phyloP scores from a whole-genome alignment of 2,113 vertebrate species.

The Marmota monax region DNA sequence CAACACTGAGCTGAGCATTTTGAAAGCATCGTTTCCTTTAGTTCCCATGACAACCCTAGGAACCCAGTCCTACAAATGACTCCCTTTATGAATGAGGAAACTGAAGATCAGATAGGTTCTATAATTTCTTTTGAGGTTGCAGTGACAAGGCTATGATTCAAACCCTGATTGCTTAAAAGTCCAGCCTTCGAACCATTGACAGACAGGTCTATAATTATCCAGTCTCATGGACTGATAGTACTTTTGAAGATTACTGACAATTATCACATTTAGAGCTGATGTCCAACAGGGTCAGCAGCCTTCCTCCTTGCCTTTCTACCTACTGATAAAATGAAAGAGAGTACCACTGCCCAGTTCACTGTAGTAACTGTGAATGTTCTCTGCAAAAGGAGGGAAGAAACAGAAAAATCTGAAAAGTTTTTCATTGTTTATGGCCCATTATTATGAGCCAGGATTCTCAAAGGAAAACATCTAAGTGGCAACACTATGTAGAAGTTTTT shows the following conservation, averaged over 20 bases:
- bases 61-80: background rate
- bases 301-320: background rate
- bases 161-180: conserved; percentile 58
- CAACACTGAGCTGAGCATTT: background rate
- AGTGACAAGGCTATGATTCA: conserved; percentile 6
- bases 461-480: background rate
- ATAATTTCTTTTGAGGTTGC: background rate
- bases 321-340: conserved; percentile 52
- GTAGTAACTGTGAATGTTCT: background rate
- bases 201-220: conserved; percentile 21
- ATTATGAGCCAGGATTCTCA: background rate
- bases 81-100: background rate
- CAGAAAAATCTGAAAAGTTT: background rate
- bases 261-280: conserved; percentile 41
- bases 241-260: conserved; percentile 54
- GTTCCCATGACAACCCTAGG: background rate
- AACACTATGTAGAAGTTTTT: conserved; percentile 18
- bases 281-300: background rate
- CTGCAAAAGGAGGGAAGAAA: conserved; percentile 23
- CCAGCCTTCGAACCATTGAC: background rate
- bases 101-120: background rate
- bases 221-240: background rate
- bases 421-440: background rate
- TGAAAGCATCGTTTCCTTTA: background rate
- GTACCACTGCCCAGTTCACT: background rate